phyloP scores from a whole-genome alignment of 2,113 vertebrate genomes.

The Glaucomys volans region DNA sequence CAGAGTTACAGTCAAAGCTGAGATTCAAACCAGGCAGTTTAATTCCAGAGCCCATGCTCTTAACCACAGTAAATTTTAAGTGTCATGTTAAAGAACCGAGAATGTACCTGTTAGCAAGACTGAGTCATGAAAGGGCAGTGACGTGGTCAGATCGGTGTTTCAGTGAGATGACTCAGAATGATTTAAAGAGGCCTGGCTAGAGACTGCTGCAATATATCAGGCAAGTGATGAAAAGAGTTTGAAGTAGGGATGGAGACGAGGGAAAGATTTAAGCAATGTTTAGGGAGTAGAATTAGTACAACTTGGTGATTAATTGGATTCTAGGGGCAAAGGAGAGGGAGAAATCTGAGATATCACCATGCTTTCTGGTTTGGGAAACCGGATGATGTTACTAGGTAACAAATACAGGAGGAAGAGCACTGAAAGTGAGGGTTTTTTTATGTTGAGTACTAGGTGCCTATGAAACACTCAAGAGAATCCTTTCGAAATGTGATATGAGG shows the following conservation, averaged over 20 bases:
- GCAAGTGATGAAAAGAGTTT: slow-evolving; percentile 38
- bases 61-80: slow-evolving; percentile 37
- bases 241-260: slow-evolving; percentile 14
- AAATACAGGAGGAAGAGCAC: slow-evolving; percentile 4
- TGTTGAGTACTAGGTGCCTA: slow-evolving; percentile 1
- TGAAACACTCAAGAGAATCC: slow-evolving; percentile 24
- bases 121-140: slow-evolving; percentile 59
- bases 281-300: slow-evolving; percentile 53
- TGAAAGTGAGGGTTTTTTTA: slow-evolving; percentile 54
- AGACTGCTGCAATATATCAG: slow-evolving; percentile 53
- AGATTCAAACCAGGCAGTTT: neutral
- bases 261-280: slow-evolving; percentile 56
- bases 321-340: slow-evolving; percentile 50
- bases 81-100: slow-evolving; percentile 26
- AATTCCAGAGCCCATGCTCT: neutral
- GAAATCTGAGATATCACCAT: slow-evolving; percentile 35
- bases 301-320: slow-evolving; percentile 56
- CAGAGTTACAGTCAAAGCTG: neutral
- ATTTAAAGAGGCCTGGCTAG: slow-evolving; percentile 47
- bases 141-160: slow-evolving; percentile 60
- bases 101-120: slow-evolving; percentile 50
- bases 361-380: slow-evolving; percentile 48
- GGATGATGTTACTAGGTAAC: slow-evolving; percentile 27
- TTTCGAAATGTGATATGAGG: neutral
- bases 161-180: slow-evolving; percentile 59